Percentiles rank a stretch among this genome's conserved stretches.
Conservation (phyloP, 2,113 vertebrate species). For the Stictonetta naevosa region DNA sequence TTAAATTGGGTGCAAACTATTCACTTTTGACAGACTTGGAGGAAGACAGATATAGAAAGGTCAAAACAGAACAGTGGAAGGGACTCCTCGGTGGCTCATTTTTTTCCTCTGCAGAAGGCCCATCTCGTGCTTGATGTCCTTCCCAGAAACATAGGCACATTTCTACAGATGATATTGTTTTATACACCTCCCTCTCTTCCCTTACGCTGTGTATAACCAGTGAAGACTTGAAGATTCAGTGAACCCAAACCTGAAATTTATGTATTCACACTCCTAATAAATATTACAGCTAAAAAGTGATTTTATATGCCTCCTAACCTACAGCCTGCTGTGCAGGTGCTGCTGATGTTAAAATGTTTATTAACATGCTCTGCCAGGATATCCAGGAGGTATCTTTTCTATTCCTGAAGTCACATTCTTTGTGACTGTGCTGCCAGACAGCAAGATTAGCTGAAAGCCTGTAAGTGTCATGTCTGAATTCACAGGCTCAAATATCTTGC, state of each 20-base stretch:
- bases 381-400: not conserved
- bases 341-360: not conserved
- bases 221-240: not conserved
- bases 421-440: constrained; percentile 18
- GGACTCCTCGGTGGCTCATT: not conserved
- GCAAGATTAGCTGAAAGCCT: constrained; percentile 42
- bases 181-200: not conserved
- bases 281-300: not conserved
- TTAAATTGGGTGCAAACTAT: not conserved
- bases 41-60: not conserved
- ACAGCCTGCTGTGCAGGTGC: not conserved
- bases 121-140: not conserved
- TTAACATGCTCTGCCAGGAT: not conserved
- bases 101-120: not conserved
- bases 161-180: not conserved
- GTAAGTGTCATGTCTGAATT: constrained; percentile 40
- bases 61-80: not conserved
- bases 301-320: not conserved
- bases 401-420: constrained; percentile 49
- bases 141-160: not conserved
- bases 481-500: constrained; percentile 39
- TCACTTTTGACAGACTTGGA: not conserved
- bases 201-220: not conserved
- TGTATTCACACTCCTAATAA: not conserved
- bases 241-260: not conserved